Percentiles rank a stretch among this genome's conserved stretches.
Conservation (phyloP, 1,140 invertebrate species). For the Psilanteris sp. region DNA sequence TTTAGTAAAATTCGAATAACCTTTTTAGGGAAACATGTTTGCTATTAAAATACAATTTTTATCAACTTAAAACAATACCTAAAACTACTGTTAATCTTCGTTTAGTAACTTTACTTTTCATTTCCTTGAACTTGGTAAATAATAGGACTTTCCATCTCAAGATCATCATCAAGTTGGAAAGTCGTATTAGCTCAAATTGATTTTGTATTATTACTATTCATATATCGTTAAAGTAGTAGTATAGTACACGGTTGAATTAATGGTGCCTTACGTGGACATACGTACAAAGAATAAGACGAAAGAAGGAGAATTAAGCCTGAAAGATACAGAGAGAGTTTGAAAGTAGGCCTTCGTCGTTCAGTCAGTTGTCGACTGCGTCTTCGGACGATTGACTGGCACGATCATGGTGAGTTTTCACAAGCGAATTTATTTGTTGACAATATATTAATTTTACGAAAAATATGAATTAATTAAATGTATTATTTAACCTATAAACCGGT, state of each 20-base stretch:
- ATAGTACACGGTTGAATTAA: constrained; percentile 62
- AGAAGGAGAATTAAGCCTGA: constrained; percentile 65
- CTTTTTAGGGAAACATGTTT: too few relatives aligned
- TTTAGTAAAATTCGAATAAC: too few relatives aligned
- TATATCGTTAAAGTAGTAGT: constrained; percentile 57
- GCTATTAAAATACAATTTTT: too few relatives aligned
- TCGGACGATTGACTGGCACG: constrained; percentile 72
- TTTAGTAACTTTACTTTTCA: constrained; percentile 61
- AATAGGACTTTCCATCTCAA: constrained; percentile 58
- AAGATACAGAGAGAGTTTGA: constrained; percentile 78
- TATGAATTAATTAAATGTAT: neutral
- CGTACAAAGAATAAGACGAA: constrained; percentile 56
- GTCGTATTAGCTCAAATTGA: constrained; percentile 28
- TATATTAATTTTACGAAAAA: neutral
- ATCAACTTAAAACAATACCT: constrained; percentile 13
- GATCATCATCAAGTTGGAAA: constrained; percentile 55
- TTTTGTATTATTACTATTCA: constrained; percentile 25
- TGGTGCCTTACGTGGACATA: constrained; percentile 49
- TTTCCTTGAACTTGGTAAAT: constrained; percentile 71
- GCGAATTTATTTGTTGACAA: constrained; percentile 11
- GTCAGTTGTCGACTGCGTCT: constrained; percentile 77
- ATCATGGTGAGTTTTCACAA: constrained; percentile 76
- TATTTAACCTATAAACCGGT: too few relatives aligned
- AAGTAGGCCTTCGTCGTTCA: constrained; percentile 78
- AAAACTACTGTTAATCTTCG: too few relatives aligned